These are phyloP conservation scores for Epistrophe eligans DNA, from an alignment of 2,888 invertebrate species.

Conservation along the genomic window DNA sequence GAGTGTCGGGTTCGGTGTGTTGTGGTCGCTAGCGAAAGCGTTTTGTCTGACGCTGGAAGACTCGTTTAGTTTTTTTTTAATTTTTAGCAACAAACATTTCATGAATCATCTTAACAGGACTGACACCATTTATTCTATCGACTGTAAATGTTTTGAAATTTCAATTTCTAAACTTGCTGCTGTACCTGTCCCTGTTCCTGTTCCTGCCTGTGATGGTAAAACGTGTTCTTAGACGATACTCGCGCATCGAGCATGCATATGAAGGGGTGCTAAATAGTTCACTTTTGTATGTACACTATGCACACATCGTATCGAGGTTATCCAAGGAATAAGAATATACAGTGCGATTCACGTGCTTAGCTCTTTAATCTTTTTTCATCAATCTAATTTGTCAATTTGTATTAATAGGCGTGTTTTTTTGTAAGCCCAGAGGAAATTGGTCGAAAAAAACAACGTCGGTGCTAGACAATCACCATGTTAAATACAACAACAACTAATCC, in stretches of 20 bases:
- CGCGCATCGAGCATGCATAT: neutral
- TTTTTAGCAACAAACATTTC: neutral
- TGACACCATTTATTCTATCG: neutral
- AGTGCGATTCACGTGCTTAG: neutral
- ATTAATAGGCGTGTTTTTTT: too few relatives aligned
- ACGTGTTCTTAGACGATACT: neutral
- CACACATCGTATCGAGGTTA: conserved; percentile 11
- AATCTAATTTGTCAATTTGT: too few relatives aligned
- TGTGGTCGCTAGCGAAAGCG: conserved; percentile 13
- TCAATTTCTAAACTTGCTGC: neutral
- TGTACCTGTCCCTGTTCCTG: conserved; percentile 1
- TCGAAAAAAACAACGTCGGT: too few relatives aligned
- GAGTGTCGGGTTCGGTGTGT: neutral
- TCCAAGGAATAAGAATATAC: conserved; percentile 5
- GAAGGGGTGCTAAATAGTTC: neutral
- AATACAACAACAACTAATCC: too few relatives aligned
- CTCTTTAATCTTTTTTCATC: neutral
- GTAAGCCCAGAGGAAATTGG: too few relatives aligned
- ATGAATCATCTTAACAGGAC: conserved; percentile 4
- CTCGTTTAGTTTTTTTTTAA: neutral
- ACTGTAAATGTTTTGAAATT: neutral
- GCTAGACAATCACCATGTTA: too few relatives aligned
- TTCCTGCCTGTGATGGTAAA: neutral
- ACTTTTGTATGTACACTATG: neutral
- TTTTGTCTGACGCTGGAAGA: neutral